Evolutionary conservation across 2,113 vertebrate genomes (phyloP).

Genomic region (Pedionomus torquatus): DNA sequence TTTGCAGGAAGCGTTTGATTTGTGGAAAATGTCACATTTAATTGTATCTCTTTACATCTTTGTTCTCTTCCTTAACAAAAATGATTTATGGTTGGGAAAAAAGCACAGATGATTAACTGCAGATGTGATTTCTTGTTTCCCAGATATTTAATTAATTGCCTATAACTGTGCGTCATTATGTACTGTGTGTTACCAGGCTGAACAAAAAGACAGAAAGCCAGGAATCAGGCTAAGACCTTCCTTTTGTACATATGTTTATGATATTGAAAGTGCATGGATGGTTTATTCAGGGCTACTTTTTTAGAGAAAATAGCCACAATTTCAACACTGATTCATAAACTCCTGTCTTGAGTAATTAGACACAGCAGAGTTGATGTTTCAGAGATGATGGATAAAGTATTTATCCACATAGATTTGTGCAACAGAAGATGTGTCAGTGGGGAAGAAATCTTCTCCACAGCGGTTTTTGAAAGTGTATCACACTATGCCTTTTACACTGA

Average conservation of each 20-base stretch:
- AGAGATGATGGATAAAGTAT: no score
- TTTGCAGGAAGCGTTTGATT: conserved; percentile 14
- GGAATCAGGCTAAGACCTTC: not conserved
- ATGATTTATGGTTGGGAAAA: not conserved
- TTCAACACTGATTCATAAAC: not conserved
- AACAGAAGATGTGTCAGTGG: not conserved
- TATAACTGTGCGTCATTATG: not conserved
- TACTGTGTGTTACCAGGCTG: not conserved
- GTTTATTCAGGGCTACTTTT: not conserved
- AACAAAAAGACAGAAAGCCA: not conserved
- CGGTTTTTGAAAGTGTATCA: not conserved
- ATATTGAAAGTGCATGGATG: not conserved
- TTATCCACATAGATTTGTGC: not conserved
- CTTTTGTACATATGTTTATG: not conserved
- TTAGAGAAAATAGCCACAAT: not conserved
- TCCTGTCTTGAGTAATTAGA: not conserved
- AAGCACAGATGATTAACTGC: conserved; percentile 47
- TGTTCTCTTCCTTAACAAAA: not conserved
- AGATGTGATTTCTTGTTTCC: conserved; percentile 47
- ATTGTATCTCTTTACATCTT: not conserved
- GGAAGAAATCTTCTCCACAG: not conserved
- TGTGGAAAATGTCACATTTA: conserved; percentile 39
- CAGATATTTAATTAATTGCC: conserved; percentile 31
- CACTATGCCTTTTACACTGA: not conserved
- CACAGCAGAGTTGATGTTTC: not conserved